Evolutionary conservation across 2,888 invertebrate species (phyloP), one percentile per base, ranked within the genome.

Genomic region (Pandemis cinnamomeana): DNA sequence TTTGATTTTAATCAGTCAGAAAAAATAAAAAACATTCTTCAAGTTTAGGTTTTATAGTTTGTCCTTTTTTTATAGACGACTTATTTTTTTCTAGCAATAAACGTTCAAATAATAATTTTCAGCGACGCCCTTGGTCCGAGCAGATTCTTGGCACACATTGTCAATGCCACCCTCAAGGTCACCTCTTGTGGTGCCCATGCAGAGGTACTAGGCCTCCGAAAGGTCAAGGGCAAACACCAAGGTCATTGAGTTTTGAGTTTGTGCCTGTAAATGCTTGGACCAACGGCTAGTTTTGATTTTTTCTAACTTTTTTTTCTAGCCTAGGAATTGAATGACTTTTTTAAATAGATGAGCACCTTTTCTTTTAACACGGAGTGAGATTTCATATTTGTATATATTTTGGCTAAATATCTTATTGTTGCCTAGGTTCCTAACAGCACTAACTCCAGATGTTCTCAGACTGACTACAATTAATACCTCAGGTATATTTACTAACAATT

Each of bases 121-220:
- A 94, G 94, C 91, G 41, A 87, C 93, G 86, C 94, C 94, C 79
- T 93, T 94, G 94, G 94, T 94, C 94, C 94, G 93, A 89, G 93
- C 94, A 86, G 94, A 93, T 82, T 94, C 94, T 80, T 94, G 94
- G 94, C 91, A 93, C 80, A 94, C 93, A 71, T 88, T 94, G 83
- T 92, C 94, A 76, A 94, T 94, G 94, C 94, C 94, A 76, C 92
- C 92, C n/a, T 89, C 93, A 82, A 86, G 93, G 84, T 90, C 93
- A 75, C 91, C 92, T 75, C 87, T 92, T 77, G 85, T 92, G 77
- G 88, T 93, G 80, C 91, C 91, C 78, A 85, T 86, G 82, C 83
- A 82, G 85, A 86, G 86, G 80, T 81, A 83, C 81, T 85, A 86
- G 82, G 82, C 80, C 79, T 81, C 71, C 79, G 64, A 68, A 83